Percentiles rank a stretch among this genome's conserved stretches.
These are phyloP conservation scores for Anseranas semipalmata DNA, from an alignment of 2,113 vertebrate genomes.

Conservation along the genomic window DNA sequence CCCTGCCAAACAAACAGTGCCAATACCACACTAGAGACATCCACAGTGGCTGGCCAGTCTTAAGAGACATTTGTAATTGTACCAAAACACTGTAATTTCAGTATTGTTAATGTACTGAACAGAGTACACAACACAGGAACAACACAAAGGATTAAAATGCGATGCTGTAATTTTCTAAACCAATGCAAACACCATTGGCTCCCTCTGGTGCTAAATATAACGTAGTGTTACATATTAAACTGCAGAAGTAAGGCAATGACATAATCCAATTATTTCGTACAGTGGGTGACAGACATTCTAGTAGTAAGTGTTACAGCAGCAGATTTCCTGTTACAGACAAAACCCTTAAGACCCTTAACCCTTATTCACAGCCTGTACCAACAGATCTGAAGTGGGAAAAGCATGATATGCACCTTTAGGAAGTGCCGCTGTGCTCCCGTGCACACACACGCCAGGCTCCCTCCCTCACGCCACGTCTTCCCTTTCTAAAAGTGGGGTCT, in stretches of 20 bases:
- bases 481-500: neutral
- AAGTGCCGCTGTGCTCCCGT: neutral
- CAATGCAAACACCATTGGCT: slow-evolving; percentile 26
- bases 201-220: slow-evolving; percentile 58
- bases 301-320: neutral
- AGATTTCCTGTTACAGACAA: neutral
- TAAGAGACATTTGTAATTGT: neutral
- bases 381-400: neutral
- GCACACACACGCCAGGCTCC: rapidly evolving
- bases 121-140: neutral
- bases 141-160: neutral
- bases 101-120: neutral
- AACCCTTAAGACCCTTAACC: neutral
- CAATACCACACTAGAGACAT: neutral
- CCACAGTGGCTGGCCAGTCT: neutral
- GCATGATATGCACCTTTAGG: neutral
- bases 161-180: neutral
- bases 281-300: neutral
- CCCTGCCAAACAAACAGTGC: slow-evolving; percentile 19
- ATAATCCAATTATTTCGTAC: neutral
- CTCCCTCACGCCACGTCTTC: rapidly evolving
- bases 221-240: neutral
- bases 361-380: neutral
- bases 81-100: neutral
- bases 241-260: neutral